These are phyloP conservation scores for Chrysocyon brachyurus DNA, from an alignment of 2,797 vertebrate genomes.

Conservation along the genomic window DNA sequence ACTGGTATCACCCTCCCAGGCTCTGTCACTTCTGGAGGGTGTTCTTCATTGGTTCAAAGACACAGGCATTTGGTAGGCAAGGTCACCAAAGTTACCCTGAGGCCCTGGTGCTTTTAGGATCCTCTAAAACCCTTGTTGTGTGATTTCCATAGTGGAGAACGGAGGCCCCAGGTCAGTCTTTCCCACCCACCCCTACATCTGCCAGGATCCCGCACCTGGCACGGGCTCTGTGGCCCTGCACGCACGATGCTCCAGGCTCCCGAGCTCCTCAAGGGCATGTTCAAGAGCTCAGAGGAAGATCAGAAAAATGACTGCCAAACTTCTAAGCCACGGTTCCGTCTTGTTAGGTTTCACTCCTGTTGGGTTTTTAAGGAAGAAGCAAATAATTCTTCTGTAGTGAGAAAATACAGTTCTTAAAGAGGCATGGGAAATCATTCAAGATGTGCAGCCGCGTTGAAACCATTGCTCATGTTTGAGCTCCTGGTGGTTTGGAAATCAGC, in stretches of 20 bases:
- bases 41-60: neutral
- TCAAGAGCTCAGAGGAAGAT: neutral
- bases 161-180: neutral
- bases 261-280: accelerated
- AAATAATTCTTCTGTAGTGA: accelerated
- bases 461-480: accelerated
- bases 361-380: neutral
- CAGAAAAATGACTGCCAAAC: neutral
- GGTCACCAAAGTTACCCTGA: neutral
- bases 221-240: accelerated
- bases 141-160: neutral
- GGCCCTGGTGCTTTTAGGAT: neutral
- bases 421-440: neutral
- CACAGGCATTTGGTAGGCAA: accelerated
- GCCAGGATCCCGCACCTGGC: neutral
- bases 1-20: too few species aligned
- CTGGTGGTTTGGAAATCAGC: neutral
- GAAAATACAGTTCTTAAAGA: neutral
- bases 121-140: neutral
- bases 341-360: neutral
- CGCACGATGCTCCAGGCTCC: neutral
- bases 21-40: neutral
- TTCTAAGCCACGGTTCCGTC: neutral
- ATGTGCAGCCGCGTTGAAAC: too few species aligned
- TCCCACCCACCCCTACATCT: too few species aligned